Evolutionary conservation across 2,888 invertebrate species (phyloP), one percentile per base, ranked within the genome.

Genomic region (Unio delphinus): DNA sequence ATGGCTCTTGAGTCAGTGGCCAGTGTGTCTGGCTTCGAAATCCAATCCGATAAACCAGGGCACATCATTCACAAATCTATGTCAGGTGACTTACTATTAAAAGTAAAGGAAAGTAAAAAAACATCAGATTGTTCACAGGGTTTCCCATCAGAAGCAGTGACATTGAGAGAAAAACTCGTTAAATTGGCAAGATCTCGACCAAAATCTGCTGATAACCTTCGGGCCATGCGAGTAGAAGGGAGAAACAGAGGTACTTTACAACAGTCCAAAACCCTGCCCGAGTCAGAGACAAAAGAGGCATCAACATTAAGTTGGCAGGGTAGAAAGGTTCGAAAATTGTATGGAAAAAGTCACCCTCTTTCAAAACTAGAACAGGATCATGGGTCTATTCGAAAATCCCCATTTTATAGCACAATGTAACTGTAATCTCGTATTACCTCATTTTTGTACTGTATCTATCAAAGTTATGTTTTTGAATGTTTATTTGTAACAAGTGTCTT

Each of bases 321-420:
- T 1, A 73, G 73, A 62, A 82, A 81, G 63, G 78, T 81, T 3
- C 74, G 87, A n/a, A 85, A 95, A 91, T 93, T 94, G 88, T 96
- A 96, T 90, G 96, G 96, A 84, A 95, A 95, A 91, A 96, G 95
- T 87, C 96, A 97, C 92, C 96, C 97, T 81, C 92, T 97, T 88
- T 94, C 96, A 86, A 94, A 94, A 93, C 93, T 97, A 30, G 77
- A 75, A 70, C 68, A 64, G 61, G 72, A 66, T 66, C 62, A 62
- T 60, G 73, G 70, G 3, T 61, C 66, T 45, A 66, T 63, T 67
- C 72, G 75, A 30, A 76, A 68, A 58, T 81, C 75, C 63, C 81
- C 83, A 23, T 86, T 83, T 71, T 82, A 85, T 72, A 84, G 79
- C 68, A 83, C 86, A 8, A 86, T 86, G 86, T 86, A 61, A 45